Conservation (phyloP, 1,140 invertebrate species). For the Odontomachus brunneus region DNA sequence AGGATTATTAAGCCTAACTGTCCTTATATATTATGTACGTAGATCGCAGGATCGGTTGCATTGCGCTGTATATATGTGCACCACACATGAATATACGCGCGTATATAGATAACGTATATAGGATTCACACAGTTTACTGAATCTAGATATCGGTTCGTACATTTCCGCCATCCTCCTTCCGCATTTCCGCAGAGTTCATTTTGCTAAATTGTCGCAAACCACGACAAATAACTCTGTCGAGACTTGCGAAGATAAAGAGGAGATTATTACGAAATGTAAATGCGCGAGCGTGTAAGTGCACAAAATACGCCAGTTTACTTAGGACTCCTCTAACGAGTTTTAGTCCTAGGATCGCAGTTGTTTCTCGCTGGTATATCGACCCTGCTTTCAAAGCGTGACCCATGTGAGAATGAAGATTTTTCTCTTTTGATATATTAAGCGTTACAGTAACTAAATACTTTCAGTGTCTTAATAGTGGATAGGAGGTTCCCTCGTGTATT, state of each 20-base stretch:
- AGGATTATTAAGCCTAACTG: constrained; percentile 31
- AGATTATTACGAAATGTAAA: constrained; percentile 17
- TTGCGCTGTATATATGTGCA: background rate
- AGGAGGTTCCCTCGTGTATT: too few species aligned
- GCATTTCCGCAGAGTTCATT: background rate
- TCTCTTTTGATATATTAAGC: background rate
- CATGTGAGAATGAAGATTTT: background rate
- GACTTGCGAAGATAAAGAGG: constrained; percentile 15
- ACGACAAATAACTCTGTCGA: constrained; percentile 1
- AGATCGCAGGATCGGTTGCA: background rate
- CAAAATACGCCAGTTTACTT: background rate
- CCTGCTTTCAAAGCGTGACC: background rate
- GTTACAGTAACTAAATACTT: too few species aligned
- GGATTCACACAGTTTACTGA: background rate
- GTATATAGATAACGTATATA: background rate
- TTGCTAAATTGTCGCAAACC: constrained; percentile 1
- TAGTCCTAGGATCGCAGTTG: too few species aligned
- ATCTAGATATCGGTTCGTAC: background rate
- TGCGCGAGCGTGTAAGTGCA: background rate
- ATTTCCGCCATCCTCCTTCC: background rate
- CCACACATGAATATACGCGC: background rate
- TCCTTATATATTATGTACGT: background rate
- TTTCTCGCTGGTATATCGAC: background rate
- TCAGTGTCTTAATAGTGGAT: too few species aligned
- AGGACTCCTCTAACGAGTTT: background rate